Base-by-base conservation (phyloP, 2,797 vertebrate genomes). In the Toxotes lorentzi region DNA sequence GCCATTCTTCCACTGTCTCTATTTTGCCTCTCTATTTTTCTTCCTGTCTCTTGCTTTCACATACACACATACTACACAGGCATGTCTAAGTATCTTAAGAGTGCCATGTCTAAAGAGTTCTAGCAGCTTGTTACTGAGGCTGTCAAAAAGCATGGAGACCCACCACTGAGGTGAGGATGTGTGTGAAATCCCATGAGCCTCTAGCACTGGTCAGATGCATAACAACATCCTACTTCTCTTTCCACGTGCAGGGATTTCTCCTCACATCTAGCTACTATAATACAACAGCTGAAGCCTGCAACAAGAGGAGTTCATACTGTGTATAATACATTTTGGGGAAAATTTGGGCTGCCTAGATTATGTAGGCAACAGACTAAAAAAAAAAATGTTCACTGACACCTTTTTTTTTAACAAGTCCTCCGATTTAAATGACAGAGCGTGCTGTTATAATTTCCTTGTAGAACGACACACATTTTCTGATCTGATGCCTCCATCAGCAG, bases 151-250 rank as follows among this genome's bases (percentile, higher is more conserved):
- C 79, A 73, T 53, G 7, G 71, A 92, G 91, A 93, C 92, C 93
- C 87, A 90, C 91, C 90, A 21, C 91, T 71, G 91, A 92, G 90
- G 92, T 88, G 88, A 89, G 90, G 84, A 88, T 92, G 88, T 89
- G 88, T 92, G 85, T 90, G 88, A 90, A 93, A 89, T 91, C 89
- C 89, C 81, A 73, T 75, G 86, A 88, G 90, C 77, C 78, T 82
- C 71, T 40, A 50, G 79, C 80, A 65, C 83, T 48, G 84, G 88
- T 89, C 85, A 85, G 70, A 77, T 73, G 76, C 66, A 81, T 69
- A 78, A 85, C 83, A 91, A 81, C 83, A 90, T 73, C 73, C 72
- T 61, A 57, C 69, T 70, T 63, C 66, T 63, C 78, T 70, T 79
- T 79, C 74, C 63, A 81, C 11, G 14, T 77, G 48, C 53, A 50